Evolutionary conservation across 1,140 invertebrate species (phyloP).

Genomic region (Drosophila suzukii): DNA sequence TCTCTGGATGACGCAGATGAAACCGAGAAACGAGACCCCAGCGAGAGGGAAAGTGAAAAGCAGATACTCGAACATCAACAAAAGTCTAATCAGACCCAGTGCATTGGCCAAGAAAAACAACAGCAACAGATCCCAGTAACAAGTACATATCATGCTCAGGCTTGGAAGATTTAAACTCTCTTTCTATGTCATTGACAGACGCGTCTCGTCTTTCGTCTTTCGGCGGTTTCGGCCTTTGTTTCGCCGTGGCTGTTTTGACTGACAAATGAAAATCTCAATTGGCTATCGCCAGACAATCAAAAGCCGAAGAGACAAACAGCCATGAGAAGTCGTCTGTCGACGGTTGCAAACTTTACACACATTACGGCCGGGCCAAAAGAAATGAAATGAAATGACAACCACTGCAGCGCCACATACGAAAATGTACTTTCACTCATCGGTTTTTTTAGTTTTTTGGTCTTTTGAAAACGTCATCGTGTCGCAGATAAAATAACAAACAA

Average conservation of each 20-base stretch:
- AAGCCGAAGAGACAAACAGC: conserved; percentile 59
- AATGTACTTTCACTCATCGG: conserved; percentile 81
- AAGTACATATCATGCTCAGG: conserved; percentile 74
- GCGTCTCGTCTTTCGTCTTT: conserved; percentile 46
- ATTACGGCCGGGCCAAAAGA: conserved; percentile 71
- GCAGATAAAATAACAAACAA: conserved; percentile 63
- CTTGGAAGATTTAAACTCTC: conserved; percentile 61
- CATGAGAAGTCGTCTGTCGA: conserved; percentile 59
- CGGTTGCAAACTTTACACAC: conserved; percentile 78
- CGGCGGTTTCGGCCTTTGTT: conserved; percentile 7
- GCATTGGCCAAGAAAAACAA: conserved; percentile 38
- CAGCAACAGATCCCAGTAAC: conserved; percentile 32
- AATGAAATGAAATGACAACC: conserved; percentile 65
- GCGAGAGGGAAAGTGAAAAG: conserved; percentile 74
- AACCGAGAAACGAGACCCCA: conserved; percentile 42
- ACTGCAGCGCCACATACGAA: conserved; percentile 64
- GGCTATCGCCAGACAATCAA: conserved; percentile 80
- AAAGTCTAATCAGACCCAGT: conserved; percentile 77
- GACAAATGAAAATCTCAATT: conserved; percentile 82
- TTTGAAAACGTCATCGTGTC: conserved; percentile 80
- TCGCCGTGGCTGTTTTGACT: conserved; percentile 59
- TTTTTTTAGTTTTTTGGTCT: conserved; percentile 57
- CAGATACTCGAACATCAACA: conserved; percentile 61
- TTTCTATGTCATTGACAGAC: conserved; percentile 81
- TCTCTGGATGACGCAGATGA: conserved; percentile 48